Base-by-base conservation (phyloP, 2,888 invertebrate species). In the Escarpia spicata region DNA sequence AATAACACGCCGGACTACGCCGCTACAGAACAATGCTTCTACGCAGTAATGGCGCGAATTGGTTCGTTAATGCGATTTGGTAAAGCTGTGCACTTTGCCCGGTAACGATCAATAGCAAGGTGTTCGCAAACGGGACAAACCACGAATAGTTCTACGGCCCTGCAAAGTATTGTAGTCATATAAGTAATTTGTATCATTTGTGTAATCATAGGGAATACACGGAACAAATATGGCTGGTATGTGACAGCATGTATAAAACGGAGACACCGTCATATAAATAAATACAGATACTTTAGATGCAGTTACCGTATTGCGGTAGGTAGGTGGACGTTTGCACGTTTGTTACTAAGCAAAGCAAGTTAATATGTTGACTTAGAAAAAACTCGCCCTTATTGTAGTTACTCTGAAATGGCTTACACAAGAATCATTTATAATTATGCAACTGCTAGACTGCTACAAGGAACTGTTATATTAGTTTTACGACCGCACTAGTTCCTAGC, bases 31-130 rank as follows among this genome's bases (percentile, higher is more conserved):
- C 75, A 75, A 75, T 26, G 75, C 75, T 75, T 26, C 75, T 4
- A 26, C 26, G n/a, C 75, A 75, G 75, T 26, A 75, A 26, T 75
- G 75, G 75, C 75, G 75, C 75, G 75, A 75, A 75, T 4, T 75
- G 75, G 75, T 75, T 75, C 75, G 75, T 75, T 75, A 75, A 75
- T 75, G 75, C 75, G 75, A 75, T 75, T 75, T 75, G 3, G 75
- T 26, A 26, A 26, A 19, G 75, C 75, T 75, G 75, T 26, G 75
- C 26, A 52, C 52, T 52, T 52, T 52, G 52, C 12, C 4, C 52
- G 12, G 10, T 26, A 75, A 75, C 75, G 6, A 26, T 75, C n/a
- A 26, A 75, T 75, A 6, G 75, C 75, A 75, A 75, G 19, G n/a
- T 6, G 75, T 75, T 75, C 75, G 19, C 19, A 6, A 75, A 75